Base-by-base conservation (phyloP, 2,888 invertebrate genomes). In the Neria commutata region DNA sequence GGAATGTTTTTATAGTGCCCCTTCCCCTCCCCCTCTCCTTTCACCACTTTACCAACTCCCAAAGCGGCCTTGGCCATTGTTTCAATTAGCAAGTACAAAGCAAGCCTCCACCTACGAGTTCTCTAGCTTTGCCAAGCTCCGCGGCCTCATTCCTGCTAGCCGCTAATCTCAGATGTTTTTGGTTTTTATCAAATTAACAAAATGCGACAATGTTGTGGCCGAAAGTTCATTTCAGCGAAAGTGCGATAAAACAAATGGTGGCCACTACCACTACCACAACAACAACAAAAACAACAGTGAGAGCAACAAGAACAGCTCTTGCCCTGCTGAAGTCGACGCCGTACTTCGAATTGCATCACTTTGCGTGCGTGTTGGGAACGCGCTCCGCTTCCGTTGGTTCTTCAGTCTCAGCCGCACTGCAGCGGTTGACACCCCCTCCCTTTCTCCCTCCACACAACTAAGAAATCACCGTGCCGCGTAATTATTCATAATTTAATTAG, bases 401-500 rank as follows among this genome's bases (percentile, higher is more conserved):
- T 40, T 17, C 10, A 8, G 24, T 2, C n/a, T 19, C 14, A 34
- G 19, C n/a, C 23, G 11, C 11, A 14, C n/a, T n/a, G n/a, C n/a
- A n/a, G n/a, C n/a, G n/a, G n/a, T n/a, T n/a, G n/a, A n/a, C n/a
- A n/a, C n/a, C n/a, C n/a, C n/a, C n/a, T n/a, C n/a, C n/a, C n/a
- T n/a, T n/a, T n/a, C n/a, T n/a, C n/a, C n/a, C n/a, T n/a, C n/a
- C n/a, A n/a, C n/a, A n/a, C n/a, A n/a, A n/a, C n/a, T n/a, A n/a
- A n/a, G n/a, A 8, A 37, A 8, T 37, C 37, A 8, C 6, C 21
- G 6, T 42, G 59, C 57, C 63, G 42, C 50, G 61, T 69, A 74
- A 75, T 77, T 76, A 75, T 75, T 76, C 78, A 75, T 77, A 74
- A 76, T 76, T 76, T 76, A 76, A 76, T 77, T 77, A 77, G 77